Percentiles rank a stretch among this genome's conserved stretches.
Conservation (phyloP, 2,888 invertebrate species). For the Drosophila neutralis region DNA sequence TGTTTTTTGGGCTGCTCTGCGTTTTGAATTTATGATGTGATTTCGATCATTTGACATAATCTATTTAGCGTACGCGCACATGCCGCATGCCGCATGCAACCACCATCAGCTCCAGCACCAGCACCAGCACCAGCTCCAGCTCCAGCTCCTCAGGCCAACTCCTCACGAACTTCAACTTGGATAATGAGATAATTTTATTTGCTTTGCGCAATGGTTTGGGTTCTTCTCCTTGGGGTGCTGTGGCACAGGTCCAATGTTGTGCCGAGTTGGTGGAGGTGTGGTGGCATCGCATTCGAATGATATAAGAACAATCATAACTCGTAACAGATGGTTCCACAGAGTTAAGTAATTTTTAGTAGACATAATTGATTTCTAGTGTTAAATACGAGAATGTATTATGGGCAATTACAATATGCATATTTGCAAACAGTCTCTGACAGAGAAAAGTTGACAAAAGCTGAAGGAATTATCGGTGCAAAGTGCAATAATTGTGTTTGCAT, state of each 20-base stretch:
- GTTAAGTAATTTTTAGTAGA: slow-evolving; percentile 32
- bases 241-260: slow-evolving; percentile 8
- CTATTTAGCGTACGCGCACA: slow-evolving; percentile 80
- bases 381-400: slow-evolving; percentile 12
- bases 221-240: slow-evolving; percentile 13
- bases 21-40: slow-evolving; percentile 83
- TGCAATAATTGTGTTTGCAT: neutral
- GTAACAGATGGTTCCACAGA: slow-evolving; percentile 8
- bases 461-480: neutral
- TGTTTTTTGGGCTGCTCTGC: slow-evolving; percentile 24
- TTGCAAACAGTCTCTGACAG: neutral
- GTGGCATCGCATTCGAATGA: slow-evolving; percentile 34
- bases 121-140: neutral
- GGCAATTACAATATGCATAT: neutral
- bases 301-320: slow-evolving; percentile 34
- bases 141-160: slow-evolving; percentile 39
- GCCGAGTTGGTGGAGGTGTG: slow-evolving; percentile 10
- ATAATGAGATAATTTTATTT: slow-evolving; percentile 83
- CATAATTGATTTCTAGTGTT: slow-evolving; percentile 52
- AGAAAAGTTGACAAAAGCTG: neutral
- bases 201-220: slow-evolving; percentile 75
- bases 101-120: neutral
- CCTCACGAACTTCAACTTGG: slow-evolving; percentile 22
- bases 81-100: slow-evolving; percentile 21
- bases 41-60: slow-evolving; percentile 84